Conservation (phyloP, 1,140 invertebrate genomes). For the Scaptomyza graminum region DNA sequence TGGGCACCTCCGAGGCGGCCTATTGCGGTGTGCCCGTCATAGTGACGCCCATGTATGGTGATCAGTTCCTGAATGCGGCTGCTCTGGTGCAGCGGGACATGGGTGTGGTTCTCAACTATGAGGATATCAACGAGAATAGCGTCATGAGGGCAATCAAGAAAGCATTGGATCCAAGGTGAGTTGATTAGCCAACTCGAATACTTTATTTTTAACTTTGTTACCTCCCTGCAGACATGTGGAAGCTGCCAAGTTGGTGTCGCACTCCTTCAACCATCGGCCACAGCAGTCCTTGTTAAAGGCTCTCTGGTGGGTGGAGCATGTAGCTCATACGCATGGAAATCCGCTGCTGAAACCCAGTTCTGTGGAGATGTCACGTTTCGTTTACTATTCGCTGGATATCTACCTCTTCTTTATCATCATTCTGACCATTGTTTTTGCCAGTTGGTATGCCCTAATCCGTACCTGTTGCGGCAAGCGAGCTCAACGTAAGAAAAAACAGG, state of each 20-base stretch:
- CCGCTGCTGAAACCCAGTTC: slow-evolving; percentile 80
- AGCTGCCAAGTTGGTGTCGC: slow-evolving; percentile 73
- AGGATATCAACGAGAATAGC: slow-evolving; percentile 86
- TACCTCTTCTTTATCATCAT: slow-evolving; percentile 50
- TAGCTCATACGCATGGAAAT: slow-evolving; percentile 84
- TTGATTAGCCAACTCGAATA: too few relatives aligned
- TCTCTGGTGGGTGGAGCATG: slow-evolving; percentile 85
- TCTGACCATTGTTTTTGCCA: slow-evolving; percentile 45
- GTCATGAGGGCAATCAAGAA: slow-evolving; percentile 85
- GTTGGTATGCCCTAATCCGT: slow-evolving; percentile 55
- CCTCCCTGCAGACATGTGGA: slow-evolving; percentile 49
- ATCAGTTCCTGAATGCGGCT: slow-evolving; percentile 87
- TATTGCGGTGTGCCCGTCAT: slow-evolving; percentile 90
- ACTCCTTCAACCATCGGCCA: slow-evolving; percentile 72
- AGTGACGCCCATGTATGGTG: slow-evolving; percentile 89
- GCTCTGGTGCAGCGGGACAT: slow-evolving; percentile 86
- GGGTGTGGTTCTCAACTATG: slow-evolving; percentile 85
- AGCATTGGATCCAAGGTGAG: slow-evolving; percentile 80
- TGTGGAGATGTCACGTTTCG: slow-evolving; percentile 65
- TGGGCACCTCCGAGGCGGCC: slow-evolving; percentile 90
- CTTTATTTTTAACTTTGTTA: too few relatives aligned
- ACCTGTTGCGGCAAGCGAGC: slow-evolving; percentile 32
- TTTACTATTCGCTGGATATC: slow-evolving; percentile 73
- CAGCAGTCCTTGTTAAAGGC: slow-evolving; percentile 72
- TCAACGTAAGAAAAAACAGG: slow-evolving; percentile 32